Evolutionary conservation across 2,113 vertebrate genomes (phyloP).

Genomic region (Tympanuchus pallidicinctus): DNA sequence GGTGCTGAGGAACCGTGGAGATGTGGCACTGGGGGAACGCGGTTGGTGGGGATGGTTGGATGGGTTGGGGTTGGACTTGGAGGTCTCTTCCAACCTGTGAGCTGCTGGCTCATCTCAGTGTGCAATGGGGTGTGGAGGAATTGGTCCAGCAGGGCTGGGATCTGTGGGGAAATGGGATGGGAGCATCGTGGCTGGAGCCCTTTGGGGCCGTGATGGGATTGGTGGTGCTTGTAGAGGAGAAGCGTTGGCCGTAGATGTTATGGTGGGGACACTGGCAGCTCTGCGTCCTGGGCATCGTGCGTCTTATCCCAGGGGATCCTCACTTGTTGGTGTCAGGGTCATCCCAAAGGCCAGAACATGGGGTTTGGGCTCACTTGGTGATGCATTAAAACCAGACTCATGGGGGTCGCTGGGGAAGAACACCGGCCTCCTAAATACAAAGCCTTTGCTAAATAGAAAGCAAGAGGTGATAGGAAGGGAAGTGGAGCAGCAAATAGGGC

Average conservation of each 20-base stretch:
- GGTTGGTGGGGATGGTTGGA: no score
- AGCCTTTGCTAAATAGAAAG: rapidly evolving
- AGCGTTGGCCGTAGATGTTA: rapidly evolving
- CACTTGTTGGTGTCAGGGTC: background rate
- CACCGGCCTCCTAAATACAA: rapidly evolving
- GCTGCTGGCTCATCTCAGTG: no score
- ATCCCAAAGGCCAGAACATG: background rate
- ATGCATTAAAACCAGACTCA: no score
- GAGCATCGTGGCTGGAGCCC: background rate
- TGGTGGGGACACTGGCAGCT: rapidly evolving
- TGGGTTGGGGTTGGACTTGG: no score
- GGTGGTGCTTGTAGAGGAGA: background rate
- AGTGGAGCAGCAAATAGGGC: background rate
- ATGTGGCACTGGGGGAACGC: no score
- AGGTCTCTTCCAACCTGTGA: no score
- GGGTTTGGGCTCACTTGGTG: background rate
- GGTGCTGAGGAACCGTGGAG: no score
- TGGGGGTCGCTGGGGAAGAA: background rate
- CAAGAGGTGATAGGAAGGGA: background rate
- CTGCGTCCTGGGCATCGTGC: rapidly evolving
- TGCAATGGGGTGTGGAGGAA: background rate
- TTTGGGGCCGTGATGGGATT: background rate
- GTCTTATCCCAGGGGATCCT: background rate
- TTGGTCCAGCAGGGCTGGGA: background rate
- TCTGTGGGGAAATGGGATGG: background rate